Conservation (phyloP, 1,140 invertebrate species). For the Solen grandis region DNA sequence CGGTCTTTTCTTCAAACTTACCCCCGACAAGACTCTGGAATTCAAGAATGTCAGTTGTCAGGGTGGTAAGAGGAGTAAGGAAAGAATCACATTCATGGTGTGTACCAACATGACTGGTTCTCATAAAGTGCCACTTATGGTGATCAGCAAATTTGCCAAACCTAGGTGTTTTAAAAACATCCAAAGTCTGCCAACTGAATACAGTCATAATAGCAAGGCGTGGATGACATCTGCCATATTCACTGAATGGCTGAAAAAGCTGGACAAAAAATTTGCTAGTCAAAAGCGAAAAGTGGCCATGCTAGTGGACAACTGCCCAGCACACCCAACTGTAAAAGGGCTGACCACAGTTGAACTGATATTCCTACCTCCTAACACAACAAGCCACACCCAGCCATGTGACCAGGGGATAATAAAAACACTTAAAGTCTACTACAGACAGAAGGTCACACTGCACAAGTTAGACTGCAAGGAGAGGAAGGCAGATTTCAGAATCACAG, state of each 20-base stretch:
- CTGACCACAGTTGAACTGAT: constrained; percentile 29
- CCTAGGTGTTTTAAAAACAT: constrained; percentile 81
- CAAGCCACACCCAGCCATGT: too few species aligned
- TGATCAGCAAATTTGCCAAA: constrained; percentile 83
- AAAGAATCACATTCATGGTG: constrained; percentile 76
- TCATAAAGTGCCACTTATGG: constrained; percentile 64
- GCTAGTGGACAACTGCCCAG: too few species aligned
- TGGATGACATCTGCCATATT: constrained; percentile 81
- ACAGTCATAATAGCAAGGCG: constrained; percentile 74
- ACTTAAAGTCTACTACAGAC: constrained; percentile 56
- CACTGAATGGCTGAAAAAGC: constrained; percentile 54
- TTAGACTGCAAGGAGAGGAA: constrained; percentile 1
- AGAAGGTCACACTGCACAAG: constrained; percentile 53
- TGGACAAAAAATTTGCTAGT: constrained; percentile 51
- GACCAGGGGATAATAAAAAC: too few species aligned
- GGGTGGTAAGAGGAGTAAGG: constrained; percentile 80
- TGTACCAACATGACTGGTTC: background rate
- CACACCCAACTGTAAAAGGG: constrained; percentile 23
- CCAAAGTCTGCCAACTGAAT: constrained; percentile 56
- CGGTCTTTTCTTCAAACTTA: constrained; percentile 41
- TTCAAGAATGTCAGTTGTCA: constrained; percentile 30
- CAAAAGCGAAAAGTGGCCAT: constrained; percentile 45
- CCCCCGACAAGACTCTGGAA: constrained; percentile 32
- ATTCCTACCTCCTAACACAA: too few species aligned
- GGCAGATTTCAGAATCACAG: background rate